Percentiles rank a stretch among this genome's conserved stretches.
Conservation (phyloP, 2,113 vertebrate genomes). For the Chaetodon trifascialis region DNA sequence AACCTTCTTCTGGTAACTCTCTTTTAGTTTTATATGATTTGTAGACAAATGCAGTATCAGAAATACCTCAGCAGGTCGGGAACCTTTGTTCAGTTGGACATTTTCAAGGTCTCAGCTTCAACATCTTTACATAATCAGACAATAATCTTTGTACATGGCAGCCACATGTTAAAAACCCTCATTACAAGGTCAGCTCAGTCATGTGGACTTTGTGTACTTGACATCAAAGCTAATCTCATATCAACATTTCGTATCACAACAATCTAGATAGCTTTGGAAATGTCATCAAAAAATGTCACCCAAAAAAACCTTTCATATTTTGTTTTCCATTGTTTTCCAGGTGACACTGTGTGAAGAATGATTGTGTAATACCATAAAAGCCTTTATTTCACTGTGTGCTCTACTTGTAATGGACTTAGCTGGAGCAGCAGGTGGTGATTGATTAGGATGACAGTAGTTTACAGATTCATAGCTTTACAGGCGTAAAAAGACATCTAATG, state of each 20-base stretch:
- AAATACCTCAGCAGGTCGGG: neutral
- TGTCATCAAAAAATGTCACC: constrained; percentile 3
- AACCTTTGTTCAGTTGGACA: neutral
- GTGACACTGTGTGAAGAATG: neutral
- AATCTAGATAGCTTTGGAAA: constrained; percentile 4
- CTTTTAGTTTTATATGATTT: no score
- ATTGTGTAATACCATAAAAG: neutral
- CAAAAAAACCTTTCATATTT: neutral
- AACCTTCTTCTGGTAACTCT: no score
- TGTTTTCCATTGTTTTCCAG: constrained; percentile 10
- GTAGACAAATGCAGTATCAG: no score
- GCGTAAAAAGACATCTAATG: neutral
- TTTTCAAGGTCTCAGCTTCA: neutral
- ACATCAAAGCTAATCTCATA: neutral
- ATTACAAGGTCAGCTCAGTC: no score
- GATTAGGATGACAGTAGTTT: neutral
- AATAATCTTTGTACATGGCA: neutral
- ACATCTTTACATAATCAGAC: neutral
- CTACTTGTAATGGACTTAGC: neutral
- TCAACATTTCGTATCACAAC: neutral
- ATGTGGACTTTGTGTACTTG: neutral
- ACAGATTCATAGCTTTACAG: neutral
- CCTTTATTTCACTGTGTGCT: neutral
- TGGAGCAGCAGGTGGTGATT: neutral
- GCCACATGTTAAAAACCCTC: neutral